These are phyloP conservation scores for Busseola fusca DNA, from an alignment of 2,888 invertebrate genomes.

Conservation along the genomic window DNA sequence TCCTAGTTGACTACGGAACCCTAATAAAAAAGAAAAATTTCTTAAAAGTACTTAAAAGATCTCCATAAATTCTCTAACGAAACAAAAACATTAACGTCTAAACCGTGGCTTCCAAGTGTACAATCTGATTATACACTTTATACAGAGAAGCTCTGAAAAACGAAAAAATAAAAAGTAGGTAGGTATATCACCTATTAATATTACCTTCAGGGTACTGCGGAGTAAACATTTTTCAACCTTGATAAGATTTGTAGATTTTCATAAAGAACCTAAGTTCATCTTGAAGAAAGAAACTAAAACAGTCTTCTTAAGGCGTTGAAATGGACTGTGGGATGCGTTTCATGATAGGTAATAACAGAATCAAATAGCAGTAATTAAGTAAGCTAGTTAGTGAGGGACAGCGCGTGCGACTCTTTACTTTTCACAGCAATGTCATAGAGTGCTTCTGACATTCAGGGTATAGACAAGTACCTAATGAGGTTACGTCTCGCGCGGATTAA, in stretches of 20 bases:
- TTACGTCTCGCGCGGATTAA: too few relatives aligned
- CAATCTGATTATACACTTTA: conserved; percentile 55
- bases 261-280: neutral
- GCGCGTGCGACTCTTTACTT: too few relatives aligned
- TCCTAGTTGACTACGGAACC: too few relatives aligned
- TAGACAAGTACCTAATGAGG: too few relatives aligned
- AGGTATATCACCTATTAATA: conserved; percentile 34
- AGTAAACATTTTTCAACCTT: conserved; percentile 34
- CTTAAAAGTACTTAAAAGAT: conserved; percentile 26
- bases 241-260: neutral
- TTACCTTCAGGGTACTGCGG: conserved; percentile 10
- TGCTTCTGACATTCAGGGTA: too few relatives aligned
- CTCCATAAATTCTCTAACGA: neutral
- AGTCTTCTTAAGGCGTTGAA: neutral
- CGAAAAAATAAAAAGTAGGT: conserved; percentile 14
- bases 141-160: conserved; percentile 26
- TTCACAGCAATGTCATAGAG: too few relatives aligned
- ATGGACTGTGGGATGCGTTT: neutral
- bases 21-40: too few relatives aligned
- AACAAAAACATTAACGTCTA: conserved; percentile 35
- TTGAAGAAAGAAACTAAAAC: too few relatives aligned
- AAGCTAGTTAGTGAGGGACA: too few relatives aligned
- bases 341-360: neutral
- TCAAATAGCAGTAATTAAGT: neutral
- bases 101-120: conserved; percentile 8